Base-by-base conservation (phyloP, 2,113 vertebrate genomes). In the Choloepus hoffmanni region DNA sequence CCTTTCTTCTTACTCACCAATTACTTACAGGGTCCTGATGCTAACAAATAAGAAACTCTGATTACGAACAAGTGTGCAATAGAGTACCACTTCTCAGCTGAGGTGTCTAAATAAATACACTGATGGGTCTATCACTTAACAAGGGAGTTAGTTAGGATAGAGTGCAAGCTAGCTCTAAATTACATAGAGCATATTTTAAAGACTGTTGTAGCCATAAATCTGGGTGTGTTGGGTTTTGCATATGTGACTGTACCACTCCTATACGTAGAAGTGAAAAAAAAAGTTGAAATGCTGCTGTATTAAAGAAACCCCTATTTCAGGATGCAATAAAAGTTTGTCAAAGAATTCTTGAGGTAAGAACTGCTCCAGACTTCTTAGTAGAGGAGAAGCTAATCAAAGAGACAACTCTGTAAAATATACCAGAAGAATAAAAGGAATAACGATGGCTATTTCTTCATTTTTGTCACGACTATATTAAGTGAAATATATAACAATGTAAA, bases 1-100 rank as follows among this genome's bases (percentile, higher is more conserved):
- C 26, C 45, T 81, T 68, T 90, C 24, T 89, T 70, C 63, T 79
- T 65, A 58, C 58, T 84, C 68, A 40, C 5, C 30, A 63, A 36
- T 58, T 60, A 78, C 43, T 86, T 76, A 10, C 53, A 62, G 53
- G 90, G 50, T 18, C 23, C 43, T 33, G 33, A 55, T 60, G 43
- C 84, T 82, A 97, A 72, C 43, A 73, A 96, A 77, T 26, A 60
- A 62, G 23, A 89, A 70, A 30, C 62, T 13, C 45, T 93, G 24
- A 43, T 78, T 13, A 78, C 53, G n/a, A 73, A 7, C 43, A 9
- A 77, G 23, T 26, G 13, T 74, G 16, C 33, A 55, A 30, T 15
- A 95, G 50, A 12, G 9, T 68, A 83, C 79, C 0, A 85, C 21
- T 62, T 70, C 90, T 92, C 33, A 89, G 30, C 48, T 82, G 58